Evolutionary conservation across 2,113 vertebrate species (phyloP).

Genomic region (Dryoscopus gambensis): DNA sequence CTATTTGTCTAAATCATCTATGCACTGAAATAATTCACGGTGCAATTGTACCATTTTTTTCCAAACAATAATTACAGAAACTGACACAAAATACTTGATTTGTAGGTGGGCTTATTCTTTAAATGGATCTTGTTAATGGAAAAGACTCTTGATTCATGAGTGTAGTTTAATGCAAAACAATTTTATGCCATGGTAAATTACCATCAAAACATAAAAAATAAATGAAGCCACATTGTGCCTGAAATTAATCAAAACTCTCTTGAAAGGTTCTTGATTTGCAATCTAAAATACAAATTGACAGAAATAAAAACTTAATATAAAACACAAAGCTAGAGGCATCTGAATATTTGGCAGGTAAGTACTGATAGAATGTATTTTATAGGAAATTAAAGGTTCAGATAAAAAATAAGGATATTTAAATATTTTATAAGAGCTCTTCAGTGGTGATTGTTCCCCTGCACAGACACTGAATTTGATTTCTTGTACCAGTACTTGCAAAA

Average conservation of each 20-base stretch:
- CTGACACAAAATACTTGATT: conserved; percentile 46
- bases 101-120: conserved; percentile 1
- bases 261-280: conserved; percentile 50
- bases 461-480: not conserved
- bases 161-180: conserved; percentile 46
- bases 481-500: not conserved
- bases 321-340: not conserved
- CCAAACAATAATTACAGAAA: conserved; percentile 52
- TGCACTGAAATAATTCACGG: not conserved
- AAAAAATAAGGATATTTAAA: conserved; percentile 17
- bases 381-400: conserved; percentile 21
- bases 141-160: conserved; percentile 50
- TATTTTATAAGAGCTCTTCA: conserved; percentile 31
- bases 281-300: conserved; percentile 54
- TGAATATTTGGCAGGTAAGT: not conserved
- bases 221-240: conserved; percentile 15
- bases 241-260: conserved; percentile 53
- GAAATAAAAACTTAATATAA: conserved; percentile 57
- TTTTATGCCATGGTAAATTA: conserved; percentile 53
- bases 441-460: not conserved
- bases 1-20: conserved; percentile 3
- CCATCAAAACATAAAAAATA: conserved; percentile 49
- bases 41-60: not conserved
- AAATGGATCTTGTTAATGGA: conserved; percentile 36
- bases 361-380: not conserved